Base-by-base conservation (phyloP, 2,888 invertebrate species). In the Cosmia pyralina region DNA sequence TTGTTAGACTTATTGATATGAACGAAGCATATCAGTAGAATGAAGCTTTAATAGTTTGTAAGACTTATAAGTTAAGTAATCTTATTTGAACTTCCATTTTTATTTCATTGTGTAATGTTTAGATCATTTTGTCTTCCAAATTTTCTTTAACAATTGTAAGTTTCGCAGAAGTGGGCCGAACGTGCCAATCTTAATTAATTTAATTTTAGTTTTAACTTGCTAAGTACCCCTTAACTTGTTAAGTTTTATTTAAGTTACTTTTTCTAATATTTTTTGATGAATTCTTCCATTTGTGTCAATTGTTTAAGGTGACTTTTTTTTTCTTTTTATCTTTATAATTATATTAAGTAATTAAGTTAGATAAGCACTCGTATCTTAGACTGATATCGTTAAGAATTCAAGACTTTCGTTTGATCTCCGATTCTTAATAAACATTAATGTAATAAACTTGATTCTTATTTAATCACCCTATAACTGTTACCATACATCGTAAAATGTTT, bases 381-480 rank as follows among this genome's bases (percentile, higher is more conserved):
- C 94, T 95, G 94, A 94, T 93, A 90, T 87, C 84, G 80, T 92
- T 94, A 95, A 94, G 94, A 89, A 93, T 92, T 90, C 91, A 95
- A 94, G 95, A 96, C 96, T 96, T 96, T 96, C 96, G 90, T 93
- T 95, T 96, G 96, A 96, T 96, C 96, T 96, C 96, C 90, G 91
- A 92, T 92, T 93, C 90, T 94, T 91, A 94, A 93, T 94, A 92
- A 94, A 93, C 87, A 88, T 87, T 84, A 87, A 87, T 85, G 87
- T 88, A 83, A 71, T 89, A 87, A 86, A 85, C 85, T 83, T 76
- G 41, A 69, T 52, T 73, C 75, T 74, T 71, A 77, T 86, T 84
- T 65, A 55, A 80, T 83, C 6, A 55, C 77, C 72, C 75, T 59
- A 63, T 70, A 73, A 71, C 57, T 46, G 13, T 65, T 41, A 74